Conservation (phyloP, 2,888 invertebrate genomes). For the Trachelus troglodyta region DNA sequence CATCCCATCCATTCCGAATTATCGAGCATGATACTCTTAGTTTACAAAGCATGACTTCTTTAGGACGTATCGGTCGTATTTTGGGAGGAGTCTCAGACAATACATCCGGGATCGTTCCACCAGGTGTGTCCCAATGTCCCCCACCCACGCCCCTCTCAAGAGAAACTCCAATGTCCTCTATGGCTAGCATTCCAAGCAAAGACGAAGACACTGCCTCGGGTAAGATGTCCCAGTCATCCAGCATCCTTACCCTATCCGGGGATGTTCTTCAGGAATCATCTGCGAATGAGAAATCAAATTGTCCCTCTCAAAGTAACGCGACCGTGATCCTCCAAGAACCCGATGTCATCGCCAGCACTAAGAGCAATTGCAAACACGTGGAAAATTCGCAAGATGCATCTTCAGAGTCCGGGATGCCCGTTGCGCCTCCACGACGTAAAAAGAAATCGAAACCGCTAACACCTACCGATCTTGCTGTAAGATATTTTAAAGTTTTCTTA, state of each 20-base stretch:
- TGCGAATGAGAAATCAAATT: conserved; percentile 48
- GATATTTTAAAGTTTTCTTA: conserved; percentile 41
- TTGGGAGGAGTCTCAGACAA: conserved; percentile 73
- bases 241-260: conserved; percentile 58
- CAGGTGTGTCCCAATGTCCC: conserved; percentile 45
- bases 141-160: conserved; percentile 43
- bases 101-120: conserved; percentile 50
- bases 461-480: conserved; percentile 62
- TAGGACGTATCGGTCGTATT: conserved; percentile 85
- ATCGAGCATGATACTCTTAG: conserved; percentile 91
- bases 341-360: conserved; percentile 93
- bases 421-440: conserved; percentile 85
- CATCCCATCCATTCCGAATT: conserved; percentile 83
- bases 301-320: conserved; percentile 49
- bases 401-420: conserved; percentile 66
- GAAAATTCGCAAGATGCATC: conserved; percentile 48
- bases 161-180: conserved; percentile 57
- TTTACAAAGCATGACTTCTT: conserved; percentile 88
- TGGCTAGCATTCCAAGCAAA: conserved; percentile 57
- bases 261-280: conserved; percentile 55
- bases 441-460: conserved; percentile 72
- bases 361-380: conserved; percentile 64
- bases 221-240: conserved; percentile 61
- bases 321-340: conserved; percentile 77
- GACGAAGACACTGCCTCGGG: conserved; percentile 61